Base-by-base conservation (phyloP, 2,797 vertebrate genomes). In the Orientallactaga sibirica region DNA sequence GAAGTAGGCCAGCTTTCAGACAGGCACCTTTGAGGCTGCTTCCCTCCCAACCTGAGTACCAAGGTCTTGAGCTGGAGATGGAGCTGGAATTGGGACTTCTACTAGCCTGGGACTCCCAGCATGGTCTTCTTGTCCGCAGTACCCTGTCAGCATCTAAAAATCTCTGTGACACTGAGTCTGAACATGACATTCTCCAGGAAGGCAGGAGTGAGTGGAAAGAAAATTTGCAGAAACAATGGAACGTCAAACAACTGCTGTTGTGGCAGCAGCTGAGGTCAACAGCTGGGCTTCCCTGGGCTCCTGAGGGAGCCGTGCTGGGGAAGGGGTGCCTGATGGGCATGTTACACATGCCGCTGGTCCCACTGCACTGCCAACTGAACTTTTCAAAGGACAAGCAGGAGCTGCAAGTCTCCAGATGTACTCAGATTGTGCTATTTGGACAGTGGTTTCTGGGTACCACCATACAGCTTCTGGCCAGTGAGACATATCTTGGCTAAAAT, bases 1-100 rank as follows among this genome's bases (percentile, higher is more conserved):
- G 25, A 93, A 83, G 73, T 5, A 68, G 88, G 22, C 41, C 43
- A 87, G 18, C 52, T 94, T 87, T 66, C 64, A 77, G 68, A 24
- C 73, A 84, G 71, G 14, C 3, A 29, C 37, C 10, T 16, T 43
- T 93, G 77, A 90, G 33, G 19, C 67, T 76, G 16, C n/a, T 77
- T 87, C 90, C 52, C 10, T 66, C 27, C 73, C 43, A 33, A 70
- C n/a, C 25, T 58, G 2, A 7, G 77, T 71, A 52, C 77, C 67
- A 25, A 85, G 43, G 2, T 73, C 22, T 12, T 79, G 66, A 92
- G 8, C 37, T 48, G 20, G 70, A 86, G 15, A 37, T 4, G n/a
- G 41, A 70, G 15, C 12, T 43, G 16, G 6, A 43, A 58, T 20
- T 24, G 61, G 20, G 37, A 15, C 15, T 84, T 88, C 75, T 66